Evolutionary conservation across 1,140 invertebrate genomes (phyloP).

Genomic region (Nasonia giraulti): DNA sequence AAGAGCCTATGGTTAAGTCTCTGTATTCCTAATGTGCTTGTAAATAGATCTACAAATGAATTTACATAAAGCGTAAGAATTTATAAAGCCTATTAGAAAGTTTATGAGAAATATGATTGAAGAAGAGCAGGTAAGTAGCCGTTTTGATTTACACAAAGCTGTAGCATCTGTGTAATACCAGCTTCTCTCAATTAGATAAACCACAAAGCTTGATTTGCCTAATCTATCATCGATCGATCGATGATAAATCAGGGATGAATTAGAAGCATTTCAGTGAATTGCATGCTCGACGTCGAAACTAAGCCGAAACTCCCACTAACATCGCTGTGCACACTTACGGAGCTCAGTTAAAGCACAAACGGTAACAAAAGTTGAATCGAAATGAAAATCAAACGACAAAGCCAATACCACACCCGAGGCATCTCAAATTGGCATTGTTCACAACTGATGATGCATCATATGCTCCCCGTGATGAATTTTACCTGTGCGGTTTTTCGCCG

Average conservation of each 20-base stretch:
- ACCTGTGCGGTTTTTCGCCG: slow-evolving; percentile 77
- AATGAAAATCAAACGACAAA: neutral
- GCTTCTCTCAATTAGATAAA: too few relatives aligned
- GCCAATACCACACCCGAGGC: neutral
- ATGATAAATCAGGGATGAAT: neutral
- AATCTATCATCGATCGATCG: neutral
- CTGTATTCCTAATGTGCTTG: too few relatives aligned
- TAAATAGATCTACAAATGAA: neutral
- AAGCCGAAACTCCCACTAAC: neutral
- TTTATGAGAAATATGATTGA: too few relatives aligned
- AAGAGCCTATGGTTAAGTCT: too few relatives aligned
- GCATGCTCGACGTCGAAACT: neutral
- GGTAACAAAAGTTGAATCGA: neutral
- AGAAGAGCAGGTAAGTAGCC: too few relatives aligned
- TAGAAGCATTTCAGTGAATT: neutral
- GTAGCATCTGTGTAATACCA: too few relatives aligned
- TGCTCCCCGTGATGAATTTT: slow-evolving; percentile 37
- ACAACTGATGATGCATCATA: slow-evolving; percentile 18
- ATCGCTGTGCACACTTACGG: neutral
- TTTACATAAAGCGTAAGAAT: neutral
- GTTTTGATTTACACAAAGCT: too few relatives aligned
- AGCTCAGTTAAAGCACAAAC: neutral
- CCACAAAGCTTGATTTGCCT: neutral
- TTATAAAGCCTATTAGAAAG: too few relatives aligned
- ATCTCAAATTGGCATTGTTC: slow-evolving; percentile 33